Base-by-base conservation (phyloP, 2,888 invertebrate genomes). In the Tetheella fluctuosa region DNA sequence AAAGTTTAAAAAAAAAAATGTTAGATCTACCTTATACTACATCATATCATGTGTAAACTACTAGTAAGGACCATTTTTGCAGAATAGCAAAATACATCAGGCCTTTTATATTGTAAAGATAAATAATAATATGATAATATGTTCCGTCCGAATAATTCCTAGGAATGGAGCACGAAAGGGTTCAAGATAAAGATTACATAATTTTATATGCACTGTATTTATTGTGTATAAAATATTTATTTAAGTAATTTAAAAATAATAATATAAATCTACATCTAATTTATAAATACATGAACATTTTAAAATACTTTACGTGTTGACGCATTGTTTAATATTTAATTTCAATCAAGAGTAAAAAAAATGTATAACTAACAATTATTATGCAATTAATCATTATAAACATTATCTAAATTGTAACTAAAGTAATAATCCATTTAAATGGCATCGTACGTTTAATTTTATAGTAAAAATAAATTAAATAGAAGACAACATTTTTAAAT, bases 151-250 rank as follows among this genome's bases (percentile, higher is more conserved):
- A n/a, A n/a, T n/a, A n/a, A n/a, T n/a, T n/a, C n/a, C n/a, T n/a
- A n/a, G n/a, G n/a, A n/a, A n/a, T n/a, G n/a, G n/a, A n/a, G n/a
- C n/a, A n/a, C n/a, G 1, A 39, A 39, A 39, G 39, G n/a, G 39
- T 39, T 13, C 25, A 42, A 48, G 3, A 23, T 6, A 64, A 62
- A 56, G 58, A 65, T 59, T 53, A 12, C 56, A 54, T 53, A 12
- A 59, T 52, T 64, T 52, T 62, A 62, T 69, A 73, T 62, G 65
- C 70, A 64, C 70, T n/a, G 25, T 25, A 25, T 6, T 77, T 86
- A 81, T 85, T 77, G 81, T 74, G 80, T 87, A 85, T 77, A 88
- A 88, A 88, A 87, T 86, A 86, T 81, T 59, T 70, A 73, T 74
- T 77, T 74, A 82, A 78, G 70, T 78, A 75, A 80, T 77, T 79